Conservation (phyloP, 1,140 invertebrate genomes). For the Mercenaria mercenaria region DNA sequence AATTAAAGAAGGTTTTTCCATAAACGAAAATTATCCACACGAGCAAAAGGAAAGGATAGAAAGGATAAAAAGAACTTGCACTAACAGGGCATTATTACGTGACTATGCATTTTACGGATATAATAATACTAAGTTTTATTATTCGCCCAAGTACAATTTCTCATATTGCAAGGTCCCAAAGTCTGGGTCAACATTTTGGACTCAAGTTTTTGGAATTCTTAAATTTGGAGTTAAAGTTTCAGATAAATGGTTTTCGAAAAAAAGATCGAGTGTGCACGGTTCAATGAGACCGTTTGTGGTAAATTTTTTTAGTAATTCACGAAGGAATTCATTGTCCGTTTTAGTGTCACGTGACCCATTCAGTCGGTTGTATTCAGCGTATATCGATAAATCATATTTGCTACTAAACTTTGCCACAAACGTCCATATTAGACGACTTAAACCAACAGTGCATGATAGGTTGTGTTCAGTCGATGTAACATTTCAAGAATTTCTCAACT, state of each 20-base stretch:
- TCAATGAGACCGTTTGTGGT: background rate
- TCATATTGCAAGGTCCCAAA: slow-evolving; percentile 30
- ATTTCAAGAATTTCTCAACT: slow-evolving; percentile 18
- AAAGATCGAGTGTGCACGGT: background rate
- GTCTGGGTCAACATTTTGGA: slow-evolving; percentile 13
- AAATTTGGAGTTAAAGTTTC: background rate
- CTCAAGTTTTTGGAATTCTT: slow-evolving; percentile 7
- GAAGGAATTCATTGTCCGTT: background rate
- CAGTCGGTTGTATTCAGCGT: slow-evolving; percentile 12
- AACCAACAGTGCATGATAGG: background rate
- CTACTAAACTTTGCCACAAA: background rate
- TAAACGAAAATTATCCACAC: background rate
- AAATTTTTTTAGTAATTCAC: background rate
- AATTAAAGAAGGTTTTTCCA: too few species aligned
- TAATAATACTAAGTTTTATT: background rate
- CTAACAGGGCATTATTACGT: background rate
- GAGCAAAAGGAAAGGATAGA: background rate
- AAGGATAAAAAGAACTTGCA: background rate
- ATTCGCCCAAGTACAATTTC: background rate
- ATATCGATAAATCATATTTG: slow-evolving; percentile 7
- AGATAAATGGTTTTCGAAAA: background rate
- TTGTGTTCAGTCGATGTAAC: background rate
- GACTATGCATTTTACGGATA: background rate
- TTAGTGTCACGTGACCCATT: slow-evolving; percentile 3
- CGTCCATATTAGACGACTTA: background rate